phyloP scores from a whole-genome alignment of 1,140 invertebrate species.

The Trypoxylus dichotomus region DNA sequence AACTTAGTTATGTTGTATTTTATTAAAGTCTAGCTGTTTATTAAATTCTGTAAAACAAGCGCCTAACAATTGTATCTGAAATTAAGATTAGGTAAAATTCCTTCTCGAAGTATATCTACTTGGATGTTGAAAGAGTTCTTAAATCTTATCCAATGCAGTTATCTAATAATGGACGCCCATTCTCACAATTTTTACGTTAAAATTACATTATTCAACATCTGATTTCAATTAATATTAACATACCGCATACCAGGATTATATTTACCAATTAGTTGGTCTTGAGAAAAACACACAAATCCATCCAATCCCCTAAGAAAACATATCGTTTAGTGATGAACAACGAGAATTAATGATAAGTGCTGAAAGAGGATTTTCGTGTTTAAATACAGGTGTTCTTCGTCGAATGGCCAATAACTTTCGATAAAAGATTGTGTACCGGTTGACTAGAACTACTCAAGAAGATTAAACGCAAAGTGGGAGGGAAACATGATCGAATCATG shows the following conservation, averaged over 20 bases:
- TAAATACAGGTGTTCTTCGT: conserved; percentile 5
- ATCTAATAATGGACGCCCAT: not conserved
- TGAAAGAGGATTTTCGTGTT: conserved; percentile 21
- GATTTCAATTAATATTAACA: conserved; percentile 10
- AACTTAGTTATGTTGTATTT: too few species aligned
- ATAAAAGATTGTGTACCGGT: conserved; percentile 6
- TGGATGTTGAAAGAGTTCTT: too few species aligned
- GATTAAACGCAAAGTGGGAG: not conserved
- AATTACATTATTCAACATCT: not conserved
- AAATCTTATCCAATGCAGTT: not conserved
- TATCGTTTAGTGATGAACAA: not conserved
- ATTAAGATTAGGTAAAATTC: too few species aligned
- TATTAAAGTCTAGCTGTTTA: too few species aligned
- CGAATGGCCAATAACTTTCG: conserved; percentile 8
- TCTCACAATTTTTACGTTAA: not conserved
- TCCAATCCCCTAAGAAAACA: not conserved
- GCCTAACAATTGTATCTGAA: too few species aligned
- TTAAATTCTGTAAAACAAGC: too few species aligned
- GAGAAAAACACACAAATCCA: not conserved
- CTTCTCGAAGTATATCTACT: too few species aligned
- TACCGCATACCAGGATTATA: not conserved
- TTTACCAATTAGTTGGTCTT: not conserved
- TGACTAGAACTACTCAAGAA: conserved; percentile 2
- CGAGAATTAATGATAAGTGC: not conserved
- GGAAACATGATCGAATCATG: not conserved